phyloP scores from a whole-genome alignment of 2,888 invertebrate species.

The Tetheella fluctuosa region DNA sequence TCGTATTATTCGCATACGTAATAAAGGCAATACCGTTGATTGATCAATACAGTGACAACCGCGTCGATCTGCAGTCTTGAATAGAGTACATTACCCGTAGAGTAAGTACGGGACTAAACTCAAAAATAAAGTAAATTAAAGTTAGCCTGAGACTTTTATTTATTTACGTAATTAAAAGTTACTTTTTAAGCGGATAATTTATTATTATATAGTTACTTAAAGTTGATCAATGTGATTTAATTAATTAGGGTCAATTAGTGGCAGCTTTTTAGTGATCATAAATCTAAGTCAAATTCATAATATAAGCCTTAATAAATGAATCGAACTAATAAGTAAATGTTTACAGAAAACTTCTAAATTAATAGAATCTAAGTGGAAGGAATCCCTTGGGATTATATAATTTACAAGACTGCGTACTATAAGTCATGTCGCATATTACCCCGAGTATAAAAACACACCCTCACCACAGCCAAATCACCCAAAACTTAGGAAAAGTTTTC shows the following conservation, averaged over 20 bases:
- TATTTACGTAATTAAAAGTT: neutral
- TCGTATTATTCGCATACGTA: neutral
- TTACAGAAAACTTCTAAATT: neutral
- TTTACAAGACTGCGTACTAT: conserved; percentile 4
- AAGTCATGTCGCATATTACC: conserved; percentile 22
- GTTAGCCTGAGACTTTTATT: neutral
- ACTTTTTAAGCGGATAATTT: neutral
- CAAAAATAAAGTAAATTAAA: neutral
- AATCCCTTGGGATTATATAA: neutral
- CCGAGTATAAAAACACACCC: conserved; percentile 42
- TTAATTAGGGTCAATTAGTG: neutral
- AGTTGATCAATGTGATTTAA: neutral
- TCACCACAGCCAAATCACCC: conserved; percentile 35
- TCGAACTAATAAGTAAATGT: neutral
- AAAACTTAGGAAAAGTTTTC: conserved; percentile 46
- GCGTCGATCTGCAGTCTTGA: neutral
- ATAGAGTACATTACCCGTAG: too few relatives aligned
- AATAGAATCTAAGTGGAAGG: neutral
- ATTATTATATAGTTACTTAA: neutral
- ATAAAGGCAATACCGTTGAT: neutral
- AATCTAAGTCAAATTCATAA: neutral
- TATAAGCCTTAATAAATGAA: neutral
- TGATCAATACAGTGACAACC: too few relatives aligned
- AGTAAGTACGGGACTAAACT: neutral
- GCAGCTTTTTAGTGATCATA: neutral